phyloP scores from a whole-genome alignment of 2,797 vertebrate species.

The Semotilus atromaculatus region DNA sequence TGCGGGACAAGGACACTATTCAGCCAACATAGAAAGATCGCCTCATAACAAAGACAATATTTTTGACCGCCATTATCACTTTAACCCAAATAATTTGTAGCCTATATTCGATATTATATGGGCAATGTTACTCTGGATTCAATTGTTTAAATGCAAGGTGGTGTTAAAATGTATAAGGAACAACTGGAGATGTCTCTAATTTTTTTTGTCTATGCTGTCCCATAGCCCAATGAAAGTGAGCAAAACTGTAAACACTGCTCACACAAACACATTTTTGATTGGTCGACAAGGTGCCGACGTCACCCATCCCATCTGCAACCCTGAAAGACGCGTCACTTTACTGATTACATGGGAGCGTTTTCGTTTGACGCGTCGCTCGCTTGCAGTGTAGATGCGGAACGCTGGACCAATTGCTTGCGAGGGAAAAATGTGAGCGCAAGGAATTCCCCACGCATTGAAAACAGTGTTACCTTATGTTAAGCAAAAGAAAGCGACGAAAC shows the following conservation, averaged over 20 bases:
- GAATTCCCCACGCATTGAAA: constrained; percentile 81
- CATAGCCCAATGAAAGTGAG: not conserved
- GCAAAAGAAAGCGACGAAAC: constrained; percentile 36
- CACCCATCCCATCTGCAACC: not conserved
- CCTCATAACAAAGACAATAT: not conserved
- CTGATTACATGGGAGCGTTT: not conserved
- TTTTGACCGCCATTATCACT: not conserved
- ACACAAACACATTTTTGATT: constrained; percentile 21
- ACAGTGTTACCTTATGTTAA: constrained; percentile 73
- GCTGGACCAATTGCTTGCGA: constrained; percentile 73
- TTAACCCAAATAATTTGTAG: not conserved
- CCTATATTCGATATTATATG: no score
- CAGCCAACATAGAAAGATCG: not conserved
- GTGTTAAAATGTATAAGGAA: not conserved
- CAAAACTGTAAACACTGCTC: not conserved
- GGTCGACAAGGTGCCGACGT: not conserved
- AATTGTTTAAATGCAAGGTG: not conserved
- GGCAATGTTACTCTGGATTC: not conserved
- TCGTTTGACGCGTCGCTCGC: constrained; percentile 10
- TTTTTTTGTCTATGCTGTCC: not conserved
- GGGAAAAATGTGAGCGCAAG: constrained; percentile 83
- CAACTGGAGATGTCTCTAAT: not conserved
- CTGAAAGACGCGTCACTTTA: not conserved
- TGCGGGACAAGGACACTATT: not conserved
- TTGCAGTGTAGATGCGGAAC: not conserved